A percentile compares a stretch with the other conserved stretches of the same genome.
phyloP scores from a whole-genome alignment of 2,113 vertebrate species.

The Columba livia region DNA sequence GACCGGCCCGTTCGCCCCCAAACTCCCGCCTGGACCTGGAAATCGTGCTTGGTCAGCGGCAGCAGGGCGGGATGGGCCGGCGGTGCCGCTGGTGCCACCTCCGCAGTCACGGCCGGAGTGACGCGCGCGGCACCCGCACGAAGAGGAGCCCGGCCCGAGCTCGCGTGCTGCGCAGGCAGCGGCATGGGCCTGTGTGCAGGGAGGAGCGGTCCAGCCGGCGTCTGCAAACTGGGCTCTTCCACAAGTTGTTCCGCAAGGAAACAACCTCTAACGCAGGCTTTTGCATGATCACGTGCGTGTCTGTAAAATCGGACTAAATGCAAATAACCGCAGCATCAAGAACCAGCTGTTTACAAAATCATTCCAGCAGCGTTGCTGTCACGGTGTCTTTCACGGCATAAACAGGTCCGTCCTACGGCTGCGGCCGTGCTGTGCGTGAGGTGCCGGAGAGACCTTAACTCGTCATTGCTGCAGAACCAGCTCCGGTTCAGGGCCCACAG shows the following conservation, averaged over 20 bases:
- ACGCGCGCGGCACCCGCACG: neutral
- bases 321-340: neutral
- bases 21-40: no score
- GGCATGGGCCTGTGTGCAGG: rapidly evolving
- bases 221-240: neutral
- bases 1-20: rapidly evolving
- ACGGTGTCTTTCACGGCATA: neutral
- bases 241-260: rapidly evolving
- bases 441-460: rapidly evolving
- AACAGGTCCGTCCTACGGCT: no score
- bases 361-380: rapidly evolving
- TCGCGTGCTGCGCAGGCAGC: rapidly evolving
- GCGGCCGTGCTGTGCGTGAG: no score
- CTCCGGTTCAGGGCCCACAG: rapidly evolving
- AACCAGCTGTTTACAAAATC: rapidly evolving
- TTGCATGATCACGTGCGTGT: rapidly evolving
- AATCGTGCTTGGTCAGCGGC: neutral
- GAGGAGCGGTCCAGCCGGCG: rapidly evolving
- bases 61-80: no score
- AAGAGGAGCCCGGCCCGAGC: no score
- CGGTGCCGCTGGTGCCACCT: rapidly evolving
- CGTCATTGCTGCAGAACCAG: rapidly evolving
- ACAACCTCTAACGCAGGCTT: rapidly evolving
- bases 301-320: no score
- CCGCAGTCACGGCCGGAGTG: no score